Evolutionary conservation across 2,888 invertebrate species (phyloP).

Genomic region (Ectemnius lituratus): DNA sequence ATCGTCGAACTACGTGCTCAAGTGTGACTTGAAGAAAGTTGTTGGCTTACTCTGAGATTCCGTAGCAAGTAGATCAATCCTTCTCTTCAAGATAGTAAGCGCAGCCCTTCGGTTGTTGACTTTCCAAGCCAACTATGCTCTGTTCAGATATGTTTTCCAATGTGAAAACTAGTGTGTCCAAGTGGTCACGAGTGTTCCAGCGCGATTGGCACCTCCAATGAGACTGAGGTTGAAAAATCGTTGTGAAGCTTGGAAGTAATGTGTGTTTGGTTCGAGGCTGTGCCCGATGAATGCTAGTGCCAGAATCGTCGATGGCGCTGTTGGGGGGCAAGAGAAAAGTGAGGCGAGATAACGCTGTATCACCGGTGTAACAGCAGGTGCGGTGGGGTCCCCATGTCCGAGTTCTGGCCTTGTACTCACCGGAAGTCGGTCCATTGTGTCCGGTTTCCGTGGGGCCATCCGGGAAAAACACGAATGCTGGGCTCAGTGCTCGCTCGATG

Average conservation of each 20-base stretch:
- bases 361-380: constrained; percentile 37
- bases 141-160: background rate
- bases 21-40: background rate
- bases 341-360: constrained; percentile 39
- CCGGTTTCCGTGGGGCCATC: constrained; percentile 74
- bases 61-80: background rate
- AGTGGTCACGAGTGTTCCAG: constrained; percentile 38
- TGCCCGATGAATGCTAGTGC: constrained; percentile 53
- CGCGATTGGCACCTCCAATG: constrained; percentile 75
- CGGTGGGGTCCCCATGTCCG: constrained; percentile 59
- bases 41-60: background rate
- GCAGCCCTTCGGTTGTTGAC: too few relatives aligned
- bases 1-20: too few relatives aligned
- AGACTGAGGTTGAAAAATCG: constrained; percentile 73
- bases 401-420: constrained; percentile 72
- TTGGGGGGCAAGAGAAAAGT: constrained; percentile 54
- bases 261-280: constrained; percentile 51
- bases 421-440: constrained; percentile 74
- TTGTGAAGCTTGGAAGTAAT: constrained; percentile 69
- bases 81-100: too few relatives aligned
- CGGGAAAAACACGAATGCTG: constrained; percentile 72
- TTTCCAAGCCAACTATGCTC: too few relatives aligned
- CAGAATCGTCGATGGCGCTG: constrained; percentile 51
- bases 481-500: constrained; percentile 39
- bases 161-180: background rate